Base-by-base conservation (phyloP, 2,797 vertebrate species). In the Petrocephalus schoutedeni region DNA sequence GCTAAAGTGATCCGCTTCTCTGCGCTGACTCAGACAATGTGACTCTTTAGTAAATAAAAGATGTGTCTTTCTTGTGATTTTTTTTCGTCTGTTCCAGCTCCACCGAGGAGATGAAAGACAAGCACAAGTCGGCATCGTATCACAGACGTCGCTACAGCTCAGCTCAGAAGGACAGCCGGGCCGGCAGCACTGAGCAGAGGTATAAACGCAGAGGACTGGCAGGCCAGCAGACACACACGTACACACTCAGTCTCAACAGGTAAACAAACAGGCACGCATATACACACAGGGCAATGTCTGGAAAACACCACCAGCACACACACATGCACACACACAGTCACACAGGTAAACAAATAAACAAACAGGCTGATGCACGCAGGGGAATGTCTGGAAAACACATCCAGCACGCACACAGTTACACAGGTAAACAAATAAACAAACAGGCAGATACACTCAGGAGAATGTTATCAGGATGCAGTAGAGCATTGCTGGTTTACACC, bases 161-260 rank as follows among this genome's bases (percentile, higher is more conserved):
- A 23, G 92, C 97, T 14, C 98, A 97, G 90, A 98, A 97, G 0
- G 98, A 99, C 93, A 97, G 96, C 91, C 98, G 98, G 93, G 98
- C 98, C 6, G 95, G 95, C 19, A 97, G 96, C 59, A 96, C 96
- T 0, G 98, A 98, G 51, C 98, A 98, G 93, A 99, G 98, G 98
- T 98, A 58, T 10, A 5, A 36, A 28, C 8, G 7, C n/a, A 9
- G 23, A 12, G 8, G 10, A 59, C 41, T 41, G 54, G 23, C 51
- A 49, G 67, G 8, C 9, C 61, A n/a, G 45, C 71, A 64, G 49
- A 14, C 54, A 41, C 58, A 23, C 61, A 14, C n/a, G 4, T n/a
- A n/a, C n/a, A n/a, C 9, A 36, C 2, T 56, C 16, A 7, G n/a
- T 45, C 51, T 54, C 4, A 23, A 3, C 41, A 21, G 74, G 74